phyloP scores from a whole-genome alignment of 2,113 vertebrate genomes.

The Pogona vitticeps region DNA sequence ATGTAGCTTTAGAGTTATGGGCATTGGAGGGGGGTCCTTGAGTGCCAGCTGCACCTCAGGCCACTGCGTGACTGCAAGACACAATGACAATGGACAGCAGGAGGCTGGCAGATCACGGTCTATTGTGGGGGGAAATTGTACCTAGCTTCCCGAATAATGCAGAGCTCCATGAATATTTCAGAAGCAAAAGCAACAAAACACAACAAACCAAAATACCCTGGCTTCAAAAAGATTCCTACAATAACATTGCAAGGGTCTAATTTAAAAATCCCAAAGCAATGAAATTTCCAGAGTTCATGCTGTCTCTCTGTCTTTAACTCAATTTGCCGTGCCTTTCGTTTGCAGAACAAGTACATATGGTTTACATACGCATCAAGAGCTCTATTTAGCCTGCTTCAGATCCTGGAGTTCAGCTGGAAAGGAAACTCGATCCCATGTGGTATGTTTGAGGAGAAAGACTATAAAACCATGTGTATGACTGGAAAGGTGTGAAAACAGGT shows the following conservation, averaged over 20 bases:
- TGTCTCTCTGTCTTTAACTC: constrained; percentile 22
- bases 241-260: constrained; percentile 46
- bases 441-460: neutral
- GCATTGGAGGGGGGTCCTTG: constrained; percentile 73
- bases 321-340: constrained; percentile 5
- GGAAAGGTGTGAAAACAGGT: constrained; percentile 19
- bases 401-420: neutral
- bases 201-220: constrained; percentile 16
- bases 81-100: constrained; percentile 81
- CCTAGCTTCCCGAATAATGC: constrained; percentile 53
- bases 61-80: constrained; percentile 81
- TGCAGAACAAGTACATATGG: constrained; percentile 15
- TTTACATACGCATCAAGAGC: neutral
- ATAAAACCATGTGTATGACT: constrained; percentile 10
- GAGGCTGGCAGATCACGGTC: constrained; percentile 74
- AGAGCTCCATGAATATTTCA: constrained; percentile 52
- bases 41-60: constrained; percentile 76
- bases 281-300: constrained; percentile 27
- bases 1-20: constrained; percentile 82
- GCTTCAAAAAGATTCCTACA: constrained; percentile 48
- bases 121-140: constrained; percentile 70
- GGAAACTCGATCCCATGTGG: neutral
- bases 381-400: neutral
- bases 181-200: neutral
- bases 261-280: constrained; percentile 45